Base-by-base conservation (phyloP, 2,113 vertebrate genomes). In the Heterotis niloticus region DNA sequence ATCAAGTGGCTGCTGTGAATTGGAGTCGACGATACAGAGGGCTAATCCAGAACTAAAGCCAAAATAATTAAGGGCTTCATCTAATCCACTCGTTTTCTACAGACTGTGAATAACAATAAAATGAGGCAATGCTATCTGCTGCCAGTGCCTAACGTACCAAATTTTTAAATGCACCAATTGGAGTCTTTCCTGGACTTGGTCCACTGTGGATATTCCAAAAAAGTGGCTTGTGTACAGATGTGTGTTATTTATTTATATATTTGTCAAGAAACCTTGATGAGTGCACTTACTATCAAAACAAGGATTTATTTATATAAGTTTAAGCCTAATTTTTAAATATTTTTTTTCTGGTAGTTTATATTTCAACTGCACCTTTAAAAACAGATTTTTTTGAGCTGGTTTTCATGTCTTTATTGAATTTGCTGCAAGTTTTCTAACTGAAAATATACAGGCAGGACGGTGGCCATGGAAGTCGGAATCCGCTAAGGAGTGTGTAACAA, bases 11-110 rank as follows among this genome's bases (percentile, higher is more conserved):
- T 57, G 80, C 83, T 84, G 87, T 86, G 85, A 86, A 86, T 92
- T 76, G 89, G 86, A 90, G 93, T 93, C 81, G 93, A 91, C 94
- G 90, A 92, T 89, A 92, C 93, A 82, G 90, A 90, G 90, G 89
- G 88, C 87, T 94, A 93, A 94, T 93, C 93, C 93, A 94, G 93
- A 94, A 95, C 93, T 93, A 94, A 95, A 94, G 94, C 90, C 92
- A 94, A 92, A 94, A 94, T 95, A 96, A 95, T 95, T 93, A 94
- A 92, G 89, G 92, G 93, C 88, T 94, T 91, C 84, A 85, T 93
- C 94, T 95, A 95, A 95, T 96, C 92, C 93, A 93, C 93, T 91
- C 90, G 92, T 92, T 92, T 84, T 93, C 91, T 91, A 71, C 88
- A 85, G 85, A 89, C 88, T 84, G 85, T 90, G 92, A 93, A 94